These are phyloP conservation scores for Carabus problematicus DNA, from an alignment of 2,888 invertebrate genomes.

Conservation along the genomic window DNA sequence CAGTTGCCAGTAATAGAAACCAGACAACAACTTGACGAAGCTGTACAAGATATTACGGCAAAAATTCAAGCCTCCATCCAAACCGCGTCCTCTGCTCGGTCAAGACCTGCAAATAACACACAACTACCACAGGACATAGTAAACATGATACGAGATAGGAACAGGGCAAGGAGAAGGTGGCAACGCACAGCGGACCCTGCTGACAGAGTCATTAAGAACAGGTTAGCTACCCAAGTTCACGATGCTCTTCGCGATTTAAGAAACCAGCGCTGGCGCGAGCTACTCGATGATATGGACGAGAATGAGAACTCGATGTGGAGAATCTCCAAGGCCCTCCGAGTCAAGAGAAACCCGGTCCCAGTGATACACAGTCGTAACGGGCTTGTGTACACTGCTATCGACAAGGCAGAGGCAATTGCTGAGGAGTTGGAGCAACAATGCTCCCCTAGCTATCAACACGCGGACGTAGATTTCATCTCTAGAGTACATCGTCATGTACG, in stretches of 20 bases:
- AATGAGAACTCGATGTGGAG: neutral
- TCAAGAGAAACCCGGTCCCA: neutral
- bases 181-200: neutral
- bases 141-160: neutral
- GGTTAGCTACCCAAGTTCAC: neutral
- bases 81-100: neutral
- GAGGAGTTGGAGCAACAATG: constrained; percentile 1
- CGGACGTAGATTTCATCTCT: too few species aligned
- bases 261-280: neutral
- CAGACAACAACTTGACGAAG: neutral
- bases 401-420: constrained; percentile 8
- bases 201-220: neutral
- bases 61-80: neutral
- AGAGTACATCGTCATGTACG: too few species aligned
- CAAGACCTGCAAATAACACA: neutral
- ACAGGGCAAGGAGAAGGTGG: neutral
- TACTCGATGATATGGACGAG: neutral
- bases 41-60: neutral
- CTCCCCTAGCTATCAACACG: neutral
- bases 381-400: neutral
- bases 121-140: neutral
- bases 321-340: neutral
- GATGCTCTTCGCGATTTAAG: neutral
- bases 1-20: neutral
- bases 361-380: constrained; percentile 4